Conservation (phyloP, 2,888 invertebrate species). For the Diaphora mendica region DNA sequence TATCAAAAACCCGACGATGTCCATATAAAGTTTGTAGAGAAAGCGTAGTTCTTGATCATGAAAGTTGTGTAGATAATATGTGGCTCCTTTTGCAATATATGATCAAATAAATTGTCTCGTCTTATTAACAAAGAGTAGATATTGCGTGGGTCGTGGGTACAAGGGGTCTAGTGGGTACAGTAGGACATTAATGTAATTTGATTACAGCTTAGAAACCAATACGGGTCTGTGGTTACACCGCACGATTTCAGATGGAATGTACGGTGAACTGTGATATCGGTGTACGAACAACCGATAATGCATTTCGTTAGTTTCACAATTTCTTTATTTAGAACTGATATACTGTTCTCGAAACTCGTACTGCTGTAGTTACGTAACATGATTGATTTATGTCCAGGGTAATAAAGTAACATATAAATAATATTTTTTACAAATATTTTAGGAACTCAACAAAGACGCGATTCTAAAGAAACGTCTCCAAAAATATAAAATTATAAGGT, state of each 20-base stretch:
- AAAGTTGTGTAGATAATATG: constrained; percentile 29
- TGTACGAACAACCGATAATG: constrained; percentile 21
- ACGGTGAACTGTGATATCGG: constrained; percentile 36
- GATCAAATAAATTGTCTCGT: constrained; percentile 26
- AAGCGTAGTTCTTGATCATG: constrained; percentile 42
- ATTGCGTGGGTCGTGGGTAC: constrained; percentile 35
- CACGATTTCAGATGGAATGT: constrained; percentile 49
- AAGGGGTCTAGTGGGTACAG: constrained; percentile 27
- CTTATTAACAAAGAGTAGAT: constrained; percentile 27
- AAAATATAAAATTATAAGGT: constrained; percentile 18
- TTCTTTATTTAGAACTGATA: constrained; percentile 47
- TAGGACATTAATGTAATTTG: constrained; percentile 50
- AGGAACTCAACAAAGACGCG: not conserved
- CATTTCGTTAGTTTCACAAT: constrained; percentile 44
- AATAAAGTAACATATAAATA: not conserved
- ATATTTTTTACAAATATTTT: constrained; percentile 1
- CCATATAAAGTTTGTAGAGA: constrained; percentile 35
- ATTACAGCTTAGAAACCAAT: constrained; percentile 51
- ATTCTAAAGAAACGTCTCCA: constrained; percentile 7
- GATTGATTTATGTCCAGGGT: constrained; percentile 8
- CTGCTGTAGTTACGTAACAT: constrained; percentile 19
- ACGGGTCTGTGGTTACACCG: constrained; percentile 52
- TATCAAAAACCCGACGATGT: constrained; percentile 23
- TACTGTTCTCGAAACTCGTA: constrained; percentile 23
- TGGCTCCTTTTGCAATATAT: constrained; percentile 16